Evolutionary conservation across 1,140 invertebrate species (phyloP).

Genomic region (Meloidogyne chitwoodi): DNA sequence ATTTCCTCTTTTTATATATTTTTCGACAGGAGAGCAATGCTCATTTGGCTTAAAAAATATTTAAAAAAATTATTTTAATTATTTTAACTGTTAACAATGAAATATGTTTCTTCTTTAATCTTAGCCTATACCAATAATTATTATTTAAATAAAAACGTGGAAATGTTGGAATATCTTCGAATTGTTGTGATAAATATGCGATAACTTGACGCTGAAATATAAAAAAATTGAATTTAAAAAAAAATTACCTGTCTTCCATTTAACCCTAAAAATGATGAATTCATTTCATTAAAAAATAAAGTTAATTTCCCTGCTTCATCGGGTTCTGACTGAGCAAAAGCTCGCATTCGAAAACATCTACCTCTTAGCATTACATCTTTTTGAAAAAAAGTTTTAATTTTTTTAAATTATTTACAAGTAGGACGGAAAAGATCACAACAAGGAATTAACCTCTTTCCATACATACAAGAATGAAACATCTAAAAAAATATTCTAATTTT

Average conservation of each 20-base stretch:
- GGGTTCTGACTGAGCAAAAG: conserved; percentile 35
- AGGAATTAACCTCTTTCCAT: conserved; percentile 15
- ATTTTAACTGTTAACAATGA: conserved; percentile 7
- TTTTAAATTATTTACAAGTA: conserved; percentile 7
- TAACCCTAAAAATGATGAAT: conserved; percentile 13
- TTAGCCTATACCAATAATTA: conserved; percentile 22
- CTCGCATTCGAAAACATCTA: conserved; percentile 34
- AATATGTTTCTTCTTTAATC: conserved; percentile 21
- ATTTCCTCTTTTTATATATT: conserved; percentile 12
- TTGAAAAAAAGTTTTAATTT: not conserved
- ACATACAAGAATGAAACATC: conserved; percentile 26
- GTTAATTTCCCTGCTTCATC: conserved; percentile 34
- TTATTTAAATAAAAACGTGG: conserved; percentile 31
- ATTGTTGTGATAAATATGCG: conserved; percentile 29
- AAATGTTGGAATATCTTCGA: conserved; percentile 30
- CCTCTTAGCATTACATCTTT: conserved; percentile 41
- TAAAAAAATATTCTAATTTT: not conserved
- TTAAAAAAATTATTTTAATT: not conserved
- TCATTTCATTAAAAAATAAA: conserved; percentile 30
- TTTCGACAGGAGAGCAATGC: conserved; percentile 17
- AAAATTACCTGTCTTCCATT: conserved; percentile 31
- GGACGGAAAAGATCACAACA: conserved; percentile 34
- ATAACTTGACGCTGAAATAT: conserved; percentile 31
- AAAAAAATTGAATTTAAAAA: not conserved
- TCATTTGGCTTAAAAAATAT: conserved; percentile 5